Evolutionary conservation across 2,113 vertebrate genomes (phyloP).

Genomic region (Passer domesticus): DNA sequence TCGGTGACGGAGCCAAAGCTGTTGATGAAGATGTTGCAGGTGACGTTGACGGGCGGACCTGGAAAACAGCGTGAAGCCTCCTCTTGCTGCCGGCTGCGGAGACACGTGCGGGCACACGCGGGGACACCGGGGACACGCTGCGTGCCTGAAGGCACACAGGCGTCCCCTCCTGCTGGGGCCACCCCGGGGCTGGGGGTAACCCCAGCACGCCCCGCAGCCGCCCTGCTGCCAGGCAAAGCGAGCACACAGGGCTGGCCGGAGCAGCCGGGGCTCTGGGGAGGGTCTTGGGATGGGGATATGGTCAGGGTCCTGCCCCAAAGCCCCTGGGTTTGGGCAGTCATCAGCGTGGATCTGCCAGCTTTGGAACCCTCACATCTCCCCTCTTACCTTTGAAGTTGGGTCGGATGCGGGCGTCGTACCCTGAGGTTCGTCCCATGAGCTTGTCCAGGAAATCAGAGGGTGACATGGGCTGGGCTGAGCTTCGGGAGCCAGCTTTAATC

Average conservation of each 20-base stretch:
- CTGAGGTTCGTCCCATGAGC: slow-evolving; percentile 92
- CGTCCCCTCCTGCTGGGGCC: background rate
- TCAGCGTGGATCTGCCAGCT: background rate
- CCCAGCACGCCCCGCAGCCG: fast-evolving
- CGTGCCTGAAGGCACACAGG: background rate
- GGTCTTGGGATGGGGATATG: background rate
- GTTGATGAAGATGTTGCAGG: slow-evolving; percentile 98
- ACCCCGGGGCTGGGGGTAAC: fast-evolving
- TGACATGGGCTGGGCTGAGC: slow-evolving; percentile 79
- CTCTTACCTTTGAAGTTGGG: slow-evolving; percentile 95
- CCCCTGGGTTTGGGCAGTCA: background rate
- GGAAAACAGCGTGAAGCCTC: slow-evolving; percentile 30
- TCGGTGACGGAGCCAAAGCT: slow-evolving; percentile 93
- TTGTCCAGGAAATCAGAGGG: slow-evolving; percentile 96
- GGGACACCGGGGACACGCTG: fast-evolving
- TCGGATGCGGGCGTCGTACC: slow-evolving; percentile 92
- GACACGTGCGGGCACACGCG: fast-evolving
- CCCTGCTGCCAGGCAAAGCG: fast-evolving
- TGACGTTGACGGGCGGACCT: slow-evolving; percentile 94
- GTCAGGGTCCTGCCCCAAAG: background rate
- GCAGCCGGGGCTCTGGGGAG: background rate
- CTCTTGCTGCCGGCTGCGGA: background rate
- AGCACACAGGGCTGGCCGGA: background rate
- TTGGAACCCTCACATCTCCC: background rate
- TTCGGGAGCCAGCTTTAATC: slow-evolving; percentile 78